Evolutionary conservation across 1,140 invertebrate genomes (phyloP).

Genomic region (Steinernema feltiae): DNA sequence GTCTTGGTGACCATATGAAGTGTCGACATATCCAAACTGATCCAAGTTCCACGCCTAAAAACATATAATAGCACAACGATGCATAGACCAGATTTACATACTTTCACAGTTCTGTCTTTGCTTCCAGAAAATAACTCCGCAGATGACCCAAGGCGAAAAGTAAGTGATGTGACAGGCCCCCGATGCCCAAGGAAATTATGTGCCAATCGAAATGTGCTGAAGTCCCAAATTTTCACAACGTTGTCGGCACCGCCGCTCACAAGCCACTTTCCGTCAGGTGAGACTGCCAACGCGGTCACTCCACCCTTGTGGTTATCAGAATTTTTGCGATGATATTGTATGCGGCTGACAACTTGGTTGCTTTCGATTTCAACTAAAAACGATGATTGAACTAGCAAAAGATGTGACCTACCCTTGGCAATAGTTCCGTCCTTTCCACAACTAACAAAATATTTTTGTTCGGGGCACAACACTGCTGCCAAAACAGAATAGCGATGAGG

Average conservation of each 20-base stretch:
- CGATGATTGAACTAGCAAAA: conserved; percentile 12
- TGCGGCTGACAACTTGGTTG: conserved; percentile 24
- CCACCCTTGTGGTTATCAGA: conserved; percentile 25
- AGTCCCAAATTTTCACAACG: conserved; percentile 34
- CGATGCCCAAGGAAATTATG: conserved; percentile 30
- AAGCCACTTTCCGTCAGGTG: conserved; percentile 30
- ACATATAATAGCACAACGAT: conserved; percentile 24
- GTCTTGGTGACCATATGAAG: conserved; percentile 37
- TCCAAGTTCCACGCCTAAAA: conserved; percentile 36
- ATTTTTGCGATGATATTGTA: conserved; percentile 19
- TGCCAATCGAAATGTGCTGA: conserved; percentile 23
- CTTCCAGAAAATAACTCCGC: conserved; percentile 31
- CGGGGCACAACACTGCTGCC: conserved; percentile 27
- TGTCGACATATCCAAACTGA: conserved; percentile 35
- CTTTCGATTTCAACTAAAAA: conserved; percentile 23
- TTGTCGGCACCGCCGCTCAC: conserved; percentile 29
- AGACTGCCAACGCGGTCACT: conserved; percentile 26
- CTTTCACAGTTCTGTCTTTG: conserved; percentile 30
- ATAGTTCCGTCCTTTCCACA: conserved; percentile 35
- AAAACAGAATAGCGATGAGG: conserved; percentile 5
- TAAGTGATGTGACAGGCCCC: conserved; percentile 23
- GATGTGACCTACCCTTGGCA: conserved; percentile 26
- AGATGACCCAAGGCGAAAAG: conserved; percentile 26
- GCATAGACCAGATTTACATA: not conserved
- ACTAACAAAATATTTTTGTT: conserved; percentile 29